Evolutionary conservation across 2,113 vertebrate genomes (phyloP).

Genomic region (Sturnus vulgaris): DNA sequence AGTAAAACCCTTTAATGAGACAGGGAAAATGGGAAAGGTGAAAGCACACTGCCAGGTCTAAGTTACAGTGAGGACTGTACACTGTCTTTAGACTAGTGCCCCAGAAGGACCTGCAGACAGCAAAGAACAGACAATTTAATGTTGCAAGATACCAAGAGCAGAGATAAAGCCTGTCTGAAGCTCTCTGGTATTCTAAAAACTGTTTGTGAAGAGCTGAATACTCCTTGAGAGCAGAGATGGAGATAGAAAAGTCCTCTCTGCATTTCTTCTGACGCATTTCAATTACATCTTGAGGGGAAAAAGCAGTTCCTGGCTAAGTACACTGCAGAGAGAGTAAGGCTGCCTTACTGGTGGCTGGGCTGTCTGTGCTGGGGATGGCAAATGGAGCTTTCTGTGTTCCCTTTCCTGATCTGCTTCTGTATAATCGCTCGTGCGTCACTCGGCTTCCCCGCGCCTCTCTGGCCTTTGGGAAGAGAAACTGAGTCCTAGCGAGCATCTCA

Average conservation of each 20-base stretch:
- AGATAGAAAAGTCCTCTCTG: background rate
- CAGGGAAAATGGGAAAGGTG: background rate
- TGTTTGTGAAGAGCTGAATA: background rate
- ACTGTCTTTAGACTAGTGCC: background rate
- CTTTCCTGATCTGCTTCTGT: background rate
- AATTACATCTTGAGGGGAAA: background rate
- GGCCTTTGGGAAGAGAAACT: background rate
- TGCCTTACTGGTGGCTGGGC: background rate
- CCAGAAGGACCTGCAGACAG: background rate
- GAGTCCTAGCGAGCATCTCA: fast-evolving
- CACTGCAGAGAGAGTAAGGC: background rate
- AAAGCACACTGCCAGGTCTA: background rate
- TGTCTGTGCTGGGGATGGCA: background rate
- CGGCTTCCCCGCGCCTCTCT: background rate
- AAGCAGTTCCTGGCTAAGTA: background rate
- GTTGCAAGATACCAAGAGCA: background rate
- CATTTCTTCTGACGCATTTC: fast-evolving
- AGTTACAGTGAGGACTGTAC: background rate
- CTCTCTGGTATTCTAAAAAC: background rate
- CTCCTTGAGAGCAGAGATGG: background rate
- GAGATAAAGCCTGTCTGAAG: background rate
- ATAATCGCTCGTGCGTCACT: background rate
- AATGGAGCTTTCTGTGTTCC: background rate
- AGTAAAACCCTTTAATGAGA: background rate
- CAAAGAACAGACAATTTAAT: background rate